Conservation (phyloP, 2,888 invertebrate species). For the Acheta domesticus region DNA sequence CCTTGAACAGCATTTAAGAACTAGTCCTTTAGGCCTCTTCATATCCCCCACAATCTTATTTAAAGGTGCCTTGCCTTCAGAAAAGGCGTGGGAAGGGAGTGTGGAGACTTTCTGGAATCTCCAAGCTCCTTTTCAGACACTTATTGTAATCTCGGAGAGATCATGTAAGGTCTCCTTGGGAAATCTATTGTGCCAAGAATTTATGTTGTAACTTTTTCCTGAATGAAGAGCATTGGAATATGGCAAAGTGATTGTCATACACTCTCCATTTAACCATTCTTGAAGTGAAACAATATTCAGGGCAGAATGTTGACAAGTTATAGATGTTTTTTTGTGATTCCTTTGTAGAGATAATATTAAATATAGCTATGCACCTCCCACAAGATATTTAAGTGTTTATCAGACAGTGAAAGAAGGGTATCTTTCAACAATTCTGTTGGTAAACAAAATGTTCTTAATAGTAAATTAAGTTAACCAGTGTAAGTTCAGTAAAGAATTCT, state of each 20-base stretch:
- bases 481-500: too few species aligned
- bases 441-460: too few species aligned
- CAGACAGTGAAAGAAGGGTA: too few species aligned
- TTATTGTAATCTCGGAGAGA: not conserved
- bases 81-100: not conserved
- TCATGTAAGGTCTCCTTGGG: not conserved
- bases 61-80: not conserved
- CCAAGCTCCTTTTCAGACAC: not conserved
- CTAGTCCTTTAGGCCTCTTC: conserved; percentile 2
- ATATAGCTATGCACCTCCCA: too few species aligned
- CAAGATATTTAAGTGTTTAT: too few species aligned
- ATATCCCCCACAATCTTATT: not conserved
- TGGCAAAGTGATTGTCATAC: not conserved
- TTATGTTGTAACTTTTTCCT: not conserved
- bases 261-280: not conserved
- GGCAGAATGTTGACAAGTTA: not conserved
- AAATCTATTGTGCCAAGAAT: conserved; percentile 11
- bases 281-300: conserved; percentile 3
- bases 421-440: too few species aligned
- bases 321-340: conserved; percentile 5
- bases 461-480: too few species aligned
- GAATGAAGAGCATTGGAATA: not conserved
- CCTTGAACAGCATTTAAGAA: not conserved
- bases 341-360: not conserved
- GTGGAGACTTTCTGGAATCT: not conserved